Evolutionary conservation across 2,888 invertebrate species (phyloP).

Genomic region (Mythimna loreyi): DNA sequence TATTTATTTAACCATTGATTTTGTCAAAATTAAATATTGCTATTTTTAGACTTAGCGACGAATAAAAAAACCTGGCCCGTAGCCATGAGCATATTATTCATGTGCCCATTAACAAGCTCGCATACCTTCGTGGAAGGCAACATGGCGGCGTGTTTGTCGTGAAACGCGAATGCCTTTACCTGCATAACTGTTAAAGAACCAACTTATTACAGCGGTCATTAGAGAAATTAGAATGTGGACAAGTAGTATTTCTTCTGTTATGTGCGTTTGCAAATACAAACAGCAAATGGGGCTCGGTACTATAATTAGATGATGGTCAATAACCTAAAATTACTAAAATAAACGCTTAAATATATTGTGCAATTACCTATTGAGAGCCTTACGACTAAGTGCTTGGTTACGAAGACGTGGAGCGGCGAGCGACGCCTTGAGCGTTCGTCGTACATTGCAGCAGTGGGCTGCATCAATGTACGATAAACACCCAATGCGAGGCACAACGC

Average conservation of each 20-base stretch:
- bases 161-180: slow-evolving; percentile 20
- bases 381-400: too few species aligned
- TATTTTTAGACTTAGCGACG: slow-evolving; percentile 1
- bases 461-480: too few species aligned
- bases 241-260: slow-evolving; percentile 4
- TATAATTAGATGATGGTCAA: not conserved
- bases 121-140: slow-evolving; percentile 35
- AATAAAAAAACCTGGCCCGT: not conserved
- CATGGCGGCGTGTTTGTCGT: slow-evolving; percentile 18
- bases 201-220: slow-evolving; percentile 16
- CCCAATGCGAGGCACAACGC: too few species aligned
- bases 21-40: not conserved
- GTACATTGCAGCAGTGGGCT: too few species aligned
- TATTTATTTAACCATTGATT: not conserved
- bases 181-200: slow-evolving; percentile 19
- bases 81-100: slow-evolving; percentile 24
- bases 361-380: not conserved
- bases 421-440: too few species aligned
- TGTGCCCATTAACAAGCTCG: slow-evolving; percentile 32
- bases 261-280: slow-evolving; percentile 18
- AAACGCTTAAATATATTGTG: not conserved
- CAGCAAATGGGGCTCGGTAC: not conserved
- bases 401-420: too few species aligned
- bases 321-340: slow-evolving; percentile 9
- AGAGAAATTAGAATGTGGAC: slow-evolving; percentile 22